Percentiles rank a stretch among this genome's conserved stretches.
These are phyloP conservation scores for Xerus rutilus DNA, from an alignment of 2,797 vertebrate genomes.

Conservation along the genomic window DNA sequence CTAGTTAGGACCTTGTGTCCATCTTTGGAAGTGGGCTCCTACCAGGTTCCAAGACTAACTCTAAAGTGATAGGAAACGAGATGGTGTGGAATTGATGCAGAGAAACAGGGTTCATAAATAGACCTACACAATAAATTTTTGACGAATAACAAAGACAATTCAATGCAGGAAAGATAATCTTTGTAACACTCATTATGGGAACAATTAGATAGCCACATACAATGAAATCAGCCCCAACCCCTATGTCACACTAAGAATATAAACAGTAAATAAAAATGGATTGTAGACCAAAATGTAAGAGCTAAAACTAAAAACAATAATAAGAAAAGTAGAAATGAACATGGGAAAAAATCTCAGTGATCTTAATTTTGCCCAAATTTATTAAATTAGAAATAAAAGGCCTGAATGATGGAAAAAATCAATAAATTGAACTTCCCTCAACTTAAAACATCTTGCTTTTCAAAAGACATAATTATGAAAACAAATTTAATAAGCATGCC, in stretches of 20 bases:
- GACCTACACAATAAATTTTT: not conserved
- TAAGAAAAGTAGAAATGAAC: not conserved
- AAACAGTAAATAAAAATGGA: conserved; percentile 32
- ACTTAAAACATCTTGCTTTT: not conserved
- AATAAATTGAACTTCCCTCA: not conserved
- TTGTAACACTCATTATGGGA: not conserved
- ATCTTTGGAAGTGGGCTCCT: not conserved
- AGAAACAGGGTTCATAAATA: not conserved
- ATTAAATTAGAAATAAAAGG: conserved; percentile 9
- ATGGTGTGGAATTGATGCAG: not conserved
- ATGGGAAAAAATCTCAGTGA: not conserved
- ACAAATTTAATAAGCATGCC: not conserved
- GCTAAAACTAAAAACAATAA: not conserved
- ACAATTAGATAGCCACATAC: not conserved
- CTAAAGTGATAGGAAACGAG: not conserved
- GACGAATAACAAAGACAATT: not conserved
- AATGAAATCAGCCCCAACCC: not conserved
- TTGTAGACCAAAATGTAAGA: not conserved
- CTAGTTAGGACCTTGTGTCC: not conserved
- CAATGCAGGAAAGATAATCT: conserved; percentile 18
- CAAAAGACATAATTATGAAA: not conserved
- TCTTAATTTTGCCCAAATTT: not conserved
- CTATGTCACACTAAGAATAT: not conserved
- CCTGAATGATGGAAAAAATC: not conserved
- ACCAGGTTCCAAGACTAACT: not conserved